Conservation (phyloP, 2,113 vertebrate genomes). For the Setophaga petechia region DNA sequence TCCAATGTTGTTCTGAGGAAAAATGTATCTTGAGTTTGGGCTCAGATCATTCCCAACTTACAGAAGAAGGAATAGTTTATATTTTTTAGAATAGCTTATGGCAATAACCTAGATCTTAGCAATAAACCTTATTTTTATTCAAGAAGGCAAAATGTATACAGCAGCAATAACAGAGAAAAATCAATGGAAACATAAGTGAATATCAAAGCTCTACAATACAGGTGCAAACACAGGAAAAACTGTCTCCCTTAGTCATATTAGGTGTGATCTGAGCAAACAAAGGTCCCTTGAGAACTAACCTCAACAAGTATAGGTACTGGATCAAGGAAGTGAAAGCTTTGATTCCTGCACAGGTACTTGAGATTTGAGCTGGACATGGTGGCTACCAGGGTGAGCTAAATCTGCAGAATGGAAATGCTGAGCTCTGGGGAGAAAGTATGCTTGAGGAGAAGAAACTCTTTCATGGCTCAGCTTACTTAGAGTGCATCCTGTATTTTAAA, state of each 20-base stretch:
- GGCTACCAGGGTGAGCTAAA: not conserved
- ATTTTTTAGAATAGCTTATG: not conserved
- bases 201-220: not conserved
- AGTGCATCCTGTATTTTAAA: conserved; percentile 1
- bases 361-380: not conserved
- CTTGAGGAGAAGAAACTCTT: not conserved
- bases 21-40: not conserved
- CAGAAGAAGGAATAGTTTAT: not conserved
- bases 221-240: not conserved
- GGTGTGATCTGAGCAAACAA: not conserved
- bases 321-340: not conserved
- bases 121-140: not conserved
- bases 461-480: not conserved
- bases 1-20: not conserved
- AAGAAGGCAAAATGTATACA: not conserved
- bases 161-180: conserved; percentile 15
- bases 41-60: not conserved
- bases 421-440: not conserved
- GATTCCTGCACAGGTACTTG: not conserved
- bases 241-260: not conserved
- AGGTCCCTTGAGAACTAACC: not conserved
- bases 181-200: not conserved
- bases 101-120: not conserved
- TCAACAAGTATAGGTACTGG: not conserved
- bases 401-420: not conserved